Evolutionary conservation across 2,797 vertebrate genomes (phyloP).

Genomic region (Anabacerthia variegaticeps): DNA sequence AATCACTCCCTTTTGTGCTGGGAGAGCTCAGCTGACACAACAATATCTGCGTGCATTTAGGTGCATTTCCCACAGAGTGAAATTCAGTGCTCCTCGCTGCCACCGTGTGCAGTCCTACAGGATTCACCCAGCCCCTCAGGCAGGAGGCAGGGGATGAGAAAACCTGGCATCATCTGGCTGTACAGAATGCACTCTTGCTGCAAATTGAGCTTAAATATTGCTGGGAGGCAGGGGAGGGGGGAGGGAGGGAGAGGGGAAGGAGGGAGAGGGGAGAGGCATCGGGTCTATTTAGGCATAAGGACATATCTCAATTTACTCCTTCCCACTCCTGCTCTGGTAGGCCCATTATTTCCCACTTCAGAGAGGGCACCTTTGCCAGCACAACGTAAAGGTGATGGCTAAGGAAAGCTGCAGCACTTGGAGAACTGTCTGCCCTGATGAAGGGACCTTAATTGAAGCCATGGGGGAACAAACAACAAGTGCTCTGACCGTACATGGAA

Average conservation of each 20-base stretch:
- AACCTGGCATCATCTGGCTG: background rate
- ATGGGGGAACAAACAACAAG: constrained; percentile 11
- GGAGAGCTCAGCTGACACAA: background rate
- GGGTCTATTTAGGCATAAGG: constrained; percentile 15
- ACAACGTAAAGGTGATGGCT: background rate
- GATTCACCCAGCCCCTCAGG: background rate
- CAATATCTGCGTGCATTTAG: background rate
- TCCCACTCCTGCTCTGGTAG: background rate
- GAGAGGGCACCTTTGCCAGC: constrained; percentile 27
- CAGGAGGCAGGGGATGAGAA: background rate
- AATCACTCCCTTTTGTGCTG: background rate
- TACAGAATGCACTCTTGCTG: background rate
- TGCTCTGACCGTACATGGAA: background rate
- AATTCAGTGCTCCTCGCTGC: background rate
- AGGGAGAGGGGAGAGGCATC: background rate
- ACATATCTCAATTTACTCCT: constrained; percentile 8
- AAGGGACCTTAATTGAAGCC: background rate
- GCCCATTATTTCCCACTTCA: constrained; percentile 30
- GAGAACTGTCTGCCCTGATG: background rate
- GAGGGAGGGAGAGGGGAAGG: too few species aligned
- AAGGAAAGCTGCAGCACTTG: constrained; percentile 18
- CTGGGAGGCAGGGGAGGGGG: background rate
- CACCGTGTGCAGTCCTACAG: background rate
- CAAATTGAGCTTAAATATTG: background rate
- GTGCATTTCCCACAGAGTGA: background rate